A percentile compares a stretch with the other conserved stretches of the same genome.
phyloP scores from a whole-genome alignment of 2,113 vertebrate genomes.

The Jaculus jaculus region DNA sequence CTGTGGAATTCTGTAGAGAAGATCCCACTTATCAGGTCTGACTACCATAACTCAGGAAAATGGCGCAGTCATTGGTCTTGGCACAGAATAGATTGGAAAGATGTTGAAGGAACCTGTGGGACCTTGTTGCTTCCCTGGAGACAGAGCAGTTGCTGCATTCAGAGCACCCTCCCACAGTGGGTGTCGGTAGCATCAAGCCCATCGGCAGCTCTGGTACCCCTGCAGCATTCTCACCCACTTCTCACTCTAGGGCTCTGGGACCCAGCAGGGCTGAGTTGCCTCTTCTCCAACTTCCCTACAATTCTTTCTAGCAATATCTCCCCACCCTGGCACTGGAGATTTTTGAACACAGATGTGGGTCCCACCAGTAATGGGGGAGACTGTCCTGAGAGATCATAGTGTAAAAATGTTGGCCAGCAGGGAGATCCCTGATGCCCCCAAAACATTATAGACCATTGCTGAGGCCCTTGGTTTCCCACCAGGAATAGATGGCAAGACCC shows the following conservation, averaged over 20 bases:
- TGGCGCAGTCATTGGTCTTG: conserved; percentile 57
- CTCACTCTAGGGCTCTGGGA: not conserved
- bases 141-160: too few relatives aligned
- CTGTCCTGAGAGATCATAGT: not conserved
- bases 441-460: too few relatives aligned
- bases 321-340: not conserved
- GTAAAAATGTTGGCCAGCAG: not conserved
- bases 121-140: too few relatives aligned
- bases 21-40: conserved; percentile 41
- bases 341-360: not conserved
- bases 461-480: too few relatives aligned
- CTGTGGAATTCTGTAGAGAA: conserved; percentile 44
- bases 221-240: not conserved
- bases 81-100: conserved; percentile 31
- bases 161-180: too few relatives aligned
- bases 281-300: not conserved
- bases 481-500: too few relatives aligned
- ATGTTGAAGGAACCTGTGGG: conserved; percentile 47
- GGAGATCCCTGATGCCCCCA: too few relatives aligned
- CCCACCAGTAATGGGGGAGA: not conserved
- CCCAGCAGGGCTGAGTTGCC: not conserved
- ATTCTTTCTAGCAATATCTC: not conserved
- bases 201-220: too few relatives aligned
- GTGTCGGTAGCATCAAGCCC: too few relatives aligned
- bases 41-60: conserved; percentile 63